Percentiles rank a stretch among this genome's conserved stretches.
These are phyloP conservation scores for Cyprinodon brontotheroides DNA, from an alignment of 2,113 vertebrate genomes.

Conservation along the genomic window DNA sequence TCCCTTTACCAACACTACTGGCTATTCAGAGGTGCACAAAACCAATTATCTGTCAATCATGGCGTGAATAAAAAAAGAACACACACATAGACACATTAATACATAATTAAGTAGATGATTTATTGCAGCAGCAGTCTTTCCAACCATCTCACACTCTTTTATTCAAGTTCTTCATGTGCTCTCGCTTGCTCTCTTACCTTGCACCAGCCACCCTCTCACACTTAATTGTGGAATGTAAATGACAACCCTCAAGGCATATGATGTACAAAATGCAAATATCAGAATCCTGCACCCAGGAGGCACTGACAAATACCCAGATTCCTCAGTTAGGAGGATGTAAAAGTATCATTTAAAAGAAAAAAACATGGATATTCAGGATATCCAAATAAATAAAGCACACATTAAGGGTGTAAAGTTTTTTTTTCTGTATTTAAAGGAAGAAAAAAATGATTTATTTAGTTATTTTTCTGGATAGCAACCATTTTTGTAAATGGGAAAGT, in stretches of 20 bases:
- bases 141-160: slow-evolving; percentile 19
- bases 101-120: slow-evolving; percentile 39
- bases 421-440: neutral
- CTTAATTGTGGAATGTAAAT: slow-evolving; percentile 55
- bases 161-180: slow-evolving; percentile 1
- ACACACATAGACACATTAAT: neutral
- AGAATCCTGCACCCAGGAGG: slow-evolving; percentile 31
- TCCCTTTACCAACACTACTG: slow-evolving; percentile 10
- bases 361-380: slow-evolving; percentile 3
- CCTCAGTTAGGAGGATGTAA: slow-evolving; percentile 3
- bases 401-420: neutral
- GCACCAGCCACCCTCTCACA: slow-evolving; percentile 4
- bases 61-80: slow-evolving; percentile 1
- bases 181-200: slow-evolving; percentile 1
- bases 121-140: slow-evolving; percentile 27
- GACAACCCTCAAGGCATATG: slow-evolving; percentile 47
- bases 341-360: slow-evolving; percentile 21
- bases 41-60: slow-evolving; percentile 18
- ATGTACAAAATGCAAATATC: slow-evolving; percentile 60
- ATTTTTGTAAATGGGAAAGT: slow-evolving; percentile 24
- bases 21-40: slow-evolving; percentile 21
- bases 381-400: slow-evolving; percentile 23
- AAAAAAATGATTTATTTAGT: slow-evolving; percentile 2
- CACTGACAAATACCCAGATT: slow-evolving; percentile 22
- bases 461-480: slow-evolving; percentile 18